phyloP scores from a whole-genome alignment of 2,113 vertebrate species.

The Alexandromys fortis region DNA sequence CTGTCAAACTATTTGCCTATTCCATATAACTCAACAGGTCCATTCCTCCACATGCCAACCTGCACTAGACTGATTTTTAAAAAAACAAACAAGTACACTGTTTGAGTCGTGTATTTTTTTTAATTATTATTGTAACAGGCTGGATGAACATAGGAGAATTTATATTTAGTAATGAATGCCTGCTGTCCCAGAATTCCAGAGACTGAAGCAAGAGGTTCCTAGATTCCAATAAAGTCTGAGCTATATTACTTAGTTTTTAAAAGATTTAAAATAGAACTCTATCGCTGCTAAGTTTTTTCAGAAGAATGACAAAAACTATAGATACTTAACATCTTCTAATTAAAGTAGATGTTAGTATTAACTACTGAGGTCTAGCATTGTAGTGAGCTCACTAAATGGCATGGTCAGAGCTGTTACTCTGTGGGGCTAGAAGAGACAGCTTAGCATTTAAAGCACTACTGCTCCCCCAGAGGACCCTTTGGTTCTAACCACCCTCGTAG shows the following conservation, averaged over 20 bases:
- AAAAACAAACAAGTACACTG: background rate
- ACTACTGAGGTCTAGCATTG: background rate
- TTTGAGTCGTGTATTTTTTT: background rate
- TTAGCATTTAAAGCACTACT: background rate
- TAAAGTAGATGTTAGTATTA: background rate
- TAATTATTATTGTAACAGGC: no score
- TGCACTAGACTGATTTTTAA: background rate
- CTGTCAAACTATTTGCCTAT: background rate
- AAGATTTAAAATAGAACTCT: background rate
- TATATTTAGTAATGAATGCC: background rate
- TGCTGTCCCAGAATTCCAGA: background rate
- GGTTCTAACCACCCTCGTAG: background rate
- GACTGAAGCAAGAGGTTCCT: background rate
- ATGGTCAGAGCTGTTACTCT: background rate
- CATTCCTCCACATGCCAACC: background rate
- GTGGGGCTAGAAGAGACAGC: background rate
- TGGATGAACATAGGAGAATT: background rate
- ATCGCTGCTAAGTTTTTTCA: background rate
- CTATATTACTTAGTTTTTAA: background rate
- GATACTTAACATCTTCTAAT: conserved; percentile 28
- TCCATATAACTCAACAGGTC: conserved; percentile 8
- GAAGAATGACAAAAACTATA: background rate
- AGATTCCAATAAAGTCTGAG: background rate
- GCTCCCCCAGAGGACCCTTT: background rate
- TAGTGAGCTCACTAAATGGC: background rate